Evolutionary conservation across 2,797 vertebrate genomes (phyloP), one percentile per base, ranked within the genome.

Genomic region (Paramormyrops hopkinsi): DNA sequence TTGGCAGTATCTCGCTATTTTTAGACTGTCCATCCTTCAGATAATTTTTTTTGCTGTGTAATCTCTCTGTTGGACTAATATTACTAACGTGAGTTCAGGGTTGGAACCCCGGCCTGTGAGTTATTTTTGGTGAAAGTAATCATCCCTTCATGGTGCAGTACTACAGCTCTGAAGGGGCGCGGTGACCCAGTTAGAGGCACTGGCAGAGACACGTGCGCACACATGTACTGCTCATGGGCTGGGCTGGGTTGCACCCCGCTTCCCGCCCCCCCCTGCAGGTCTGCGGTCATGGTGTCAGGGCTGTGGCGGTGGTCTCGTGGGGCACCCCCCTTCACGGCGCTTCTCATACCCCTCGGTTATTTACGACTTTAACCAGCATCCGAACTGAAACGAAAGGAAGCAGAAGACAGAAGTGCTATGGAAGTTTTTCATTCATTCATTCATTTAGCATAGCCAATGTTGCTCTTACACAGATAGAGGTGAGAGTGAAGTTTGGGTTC

Each of bases 41-140:
- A 41, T 29, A 54, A 19, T 62, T 44, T 73, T 17, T 37, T 29
- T 73, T 12, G 65, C 9, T 76, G 11, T 33, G 1, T 76, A 76
- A 33, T 76, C 14, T 41, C 12, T 44, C 17, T 41, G 73, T 69
- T 69, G 73, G 73, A 44, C 37, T 79, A 44, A 79, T 44, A 79
- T 79, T 79, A 79, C 41, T 44, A 79, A 44, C 0, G 37, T 79
- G 73, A 44, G 33, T 79, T 79, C 37, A 79, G 7, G 14, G 37
- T 46, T n/a, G 73, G 5, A 44, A 44, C 14, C 14, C 17, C 37
- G 2, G 17, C 37, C 73, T 2, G 14, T 0, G 0, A 79, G 73
- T 79, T 79, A 79, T 79, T 79, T 79, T 79, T 79, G 37, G 73
- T 79, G 73, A 79, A 41, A n/a, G 73, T 41, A 79, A 79, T 44